Evolutionary conservation across 2,113 vertebrate genomes (phyloP), one percentile per base, ranked within the genome.

Genomic region (Thunnus maccoyii): DNA sequence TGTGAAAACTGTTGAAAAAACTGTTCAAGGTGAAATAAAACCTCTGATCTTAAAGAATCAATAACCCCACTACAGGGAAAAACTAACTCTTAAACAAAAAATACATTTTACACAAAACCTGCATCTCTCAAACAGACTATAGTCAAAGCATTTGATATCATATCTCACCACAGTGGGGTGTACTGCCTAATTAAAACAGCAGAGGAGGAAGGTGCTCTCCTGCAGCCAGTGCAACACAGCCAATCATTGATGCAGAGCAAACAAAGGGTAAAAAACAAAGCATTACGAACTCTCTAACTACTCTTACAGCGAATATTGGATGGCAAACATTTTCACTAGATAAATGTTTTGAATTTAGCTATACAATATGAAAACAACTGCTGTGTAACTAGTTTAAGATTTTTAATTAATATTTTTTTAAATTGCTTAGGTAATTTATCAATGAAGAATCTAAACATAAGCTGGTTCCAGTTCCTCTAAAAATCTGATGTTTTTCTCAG

Each of bases 181-280:
- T 46, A 3, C 58, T 17, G 69, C 61, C 55, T 54, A 58, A 78
- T 81, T 58, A 51, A 47, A 81, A 48, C 52, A 66, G 71, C 16
- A 18, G n/a, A 55, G 4, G 36, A 56, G 52, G 36, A 72, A 46
- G 30, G 25, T 48, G 55, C 62, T 67, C 22, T 69, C 32, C 36
- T 1, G 68, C 17, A 20, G 36, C 44, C 50, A 2, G 47, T 64
- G 1, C 57, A 70, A 22, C 20, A 44, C 27, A 36, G 41, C 16
- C 3, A 9, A 20, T 47, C 54, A 62, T n/a, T 66, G 48, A 76
- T 15, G 18, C 71, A 67, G 71, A 72, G 50, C 13, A 58, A 32
- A 52, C 66, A 70, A 20, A 51, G 25, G 32, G 12, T 13, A 30
- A 47, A 46, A 3, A 47, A 27, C 10, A 17, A 41, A 41, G 36